Base-by-base conservation (phyloP, 2,797 vertebrate genomes). In the Mycteria americana region DNA sequence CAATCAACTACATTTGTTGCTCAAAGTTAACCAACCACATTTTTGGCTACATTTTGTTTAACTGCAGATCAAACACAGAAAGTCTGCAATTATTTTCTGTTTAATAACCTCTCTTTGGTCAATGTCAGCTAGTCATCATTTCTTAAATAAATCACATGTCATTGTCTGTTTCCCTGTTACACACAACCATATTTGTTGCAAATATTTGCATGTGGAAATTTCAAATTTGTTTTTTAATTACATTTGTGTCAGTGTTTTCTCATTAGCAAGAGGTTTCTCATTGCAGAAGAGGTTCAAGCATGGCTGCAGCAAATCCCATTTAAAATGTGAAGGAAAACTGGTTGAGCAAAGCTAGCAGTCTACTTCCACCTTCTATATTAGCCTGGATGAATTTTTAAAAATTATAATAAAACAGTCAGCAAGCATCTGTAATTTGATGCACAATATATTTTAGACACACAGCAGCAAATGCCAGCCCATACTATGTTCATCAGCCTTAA, bases 151-250 rank as follows among this genome's bases (percentile, higher is more conserved):
- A 94, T 85, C 64, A 82, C 70, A 12, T 43, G 51, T 31, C 56
- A 77, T 68, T 94, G 48, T 67, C 84, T 92, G 53, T 74, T 91
- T 88, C 70, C 51, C 15, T 75, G 8, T 81, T 93, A 56, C 15
- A 13, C 50, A 68, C 60, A 92, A 82, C 43, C 8, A 68, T 79
- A 92, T 86, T 90, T 88, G 37, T 41, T 86, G 46, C 74, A 93
- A 96, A 96, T 95, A 86, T 94, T 88, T 95, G 56, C n/a, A 82
- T 50, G 39, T 43, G 37, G 48, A 92, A 92, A 91, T 95, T 80
- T 81, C 51, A 89, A 59, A 79, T 64, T 64, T 43, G 62, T 43
- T 60, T 70, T 86, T 62, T 72, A 76, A 84, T 92, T 92, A 68
- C 21, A n/a, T 65, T 83, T 92, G 7, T 74, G 63, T 72, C 54